phyloP scores from a whole-genome alignment of 2,888 invertebrate genomes.

The Parelbella ahira region DNA sequence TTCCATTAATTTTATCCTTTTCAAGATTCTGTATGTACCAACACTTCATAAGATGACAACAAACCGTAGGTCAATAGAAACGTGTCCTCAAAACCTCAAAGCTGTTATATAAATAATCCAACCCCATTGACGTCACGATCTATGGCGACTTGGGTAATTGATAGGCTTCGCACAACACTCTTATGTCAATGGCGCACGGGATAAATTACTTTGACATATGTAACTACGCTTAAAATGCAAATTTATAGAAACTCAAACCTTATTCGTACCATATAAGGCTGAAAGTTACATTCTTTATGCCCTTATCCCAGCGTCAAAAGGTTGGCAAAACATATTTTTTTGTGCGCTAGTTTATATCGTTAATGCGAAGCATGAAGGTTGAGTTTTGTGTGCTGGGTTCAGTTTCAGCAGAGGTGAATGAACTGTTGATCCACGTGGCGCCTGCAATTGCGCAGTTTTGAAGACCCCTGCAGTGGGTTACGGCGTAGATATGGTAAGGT shows the following conservation, averaged over 20 bases:
- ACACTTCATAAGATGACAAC: conserved; percentile 3
- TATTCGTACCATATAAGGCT: conserved; percentile 8
- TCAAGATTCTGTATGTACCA: background rate
- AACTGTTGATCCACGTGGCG: conserved; percentile 63
- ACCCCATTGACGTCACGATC: conserved; percentile 22
- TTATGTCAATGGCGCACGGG: conserved; percentile 16
- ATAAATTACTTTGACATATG: conserved; percentile 13
- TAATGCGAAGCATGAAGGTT: conserved; percentile 26
- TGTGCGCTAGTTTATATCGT: conserved; percentile 38
- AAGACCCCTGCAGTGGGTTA: conserved; percentile 69
- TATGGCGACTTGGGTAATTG: conserved; percentile 17
- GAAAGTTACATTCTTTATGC: conserved; percentile 11
- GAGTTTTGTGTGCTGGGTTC: conserved; percentile 21
- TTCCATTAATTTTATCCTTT: too few relatives aligned
- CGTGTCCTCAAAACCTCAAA: conserved; percentile 6
- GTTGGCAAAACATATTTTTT: conserved; percentile 22
- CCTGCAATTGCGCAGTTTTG: conserved; percentile 72
- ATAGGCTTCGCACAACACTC: conserved; percentile 13
- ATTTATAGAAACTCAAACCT: conserved; percentile 12
- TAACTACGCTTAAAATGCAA: conserved; percentile 19
- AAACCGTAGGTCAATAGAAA: conserved; percentile 21
- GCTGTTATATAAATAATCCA: conserved; percentile 23
- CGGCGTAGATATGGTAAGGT: conserved; percentile 53
- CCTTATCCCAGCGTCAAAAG: conserved; percentile 19
- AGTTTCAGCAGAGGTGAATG: conserved; percentile 50